These are phyloP conservation scores for Drosophila azteca DNA, from an alignment of 1,140 invertebrate species.

Conservation along the genomic window DNA sequence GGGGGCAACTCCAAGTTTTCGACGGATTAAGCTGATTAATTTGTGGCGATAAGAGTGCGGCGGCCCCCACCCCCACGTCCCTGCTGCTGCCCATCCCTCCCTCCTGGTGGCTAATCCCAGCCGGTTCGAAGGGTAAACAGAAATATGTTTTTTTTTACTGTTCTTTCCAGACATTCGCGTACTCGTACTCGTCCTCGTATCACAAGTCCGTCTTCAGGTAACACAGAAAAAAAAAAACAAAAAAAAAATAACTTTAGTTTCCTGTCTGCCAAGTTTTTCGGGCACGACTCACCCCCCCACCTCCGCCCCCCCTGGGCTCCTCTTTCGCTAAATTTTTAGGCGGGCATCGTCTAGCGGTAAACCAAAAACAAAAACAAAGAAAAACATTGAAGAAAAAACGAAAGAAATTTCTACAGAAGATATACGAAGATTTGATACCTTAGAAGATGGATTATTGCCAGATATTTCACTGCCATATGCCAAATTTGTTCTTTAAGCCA, in stretches of 20 bases:
- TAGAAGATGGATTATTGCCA: too few species aligned
- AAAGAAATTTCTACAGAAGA: too few species aligned
- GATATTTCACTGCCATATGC: background rate
- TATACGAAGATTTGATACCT: too few species aligned
- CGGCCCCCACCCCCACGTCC: slow-evolving; percentile 6
- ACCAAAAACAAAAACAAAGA: slow-evolving; percentile 15
- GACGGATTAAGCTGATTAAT: slow-evolving; percentile 82
- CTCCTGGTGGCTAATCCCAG: slow-evolving; percentile 54
- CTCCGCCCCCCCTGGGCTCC: slow-evolving; percentile 6
- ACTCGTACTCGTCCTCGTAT: slow-evolving; percentile 36
- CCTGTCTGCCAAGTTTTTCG: slow-evolving; percentile 75
- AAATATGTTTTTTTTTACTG: slow-evolving; percentile 64
- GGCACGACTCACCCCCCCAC: slow-evolving; percentile 26
- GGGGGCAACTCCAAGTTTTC: slow-evolving; percentile 60
- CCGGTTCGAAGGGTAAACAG: slow-evolving; percentile 75
- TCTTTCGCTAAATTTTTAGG: slow-evolving; percentile 28
- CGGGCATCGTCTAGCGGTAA: slow-evolving; percentile 53
- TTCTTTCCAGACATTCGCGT: background rate
- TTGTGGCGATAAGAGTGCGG: slow-evolving; percentile 76
- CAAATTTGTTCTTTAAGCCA: too few species aligned
- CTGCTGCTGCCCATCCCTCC: background rate
- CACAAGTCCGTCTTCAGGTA: slow-evolving; percentile 65
- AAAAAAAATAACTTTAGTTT: slow-evolving; percentile 70
- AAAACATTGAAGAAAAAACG: background rate
- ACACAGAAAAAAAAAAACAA: too few species aligned